Evolutionary conservation across 2,888 invertebrate species (phyloP).

Genomic region (Callyntrura guangdongensis): DNA sequence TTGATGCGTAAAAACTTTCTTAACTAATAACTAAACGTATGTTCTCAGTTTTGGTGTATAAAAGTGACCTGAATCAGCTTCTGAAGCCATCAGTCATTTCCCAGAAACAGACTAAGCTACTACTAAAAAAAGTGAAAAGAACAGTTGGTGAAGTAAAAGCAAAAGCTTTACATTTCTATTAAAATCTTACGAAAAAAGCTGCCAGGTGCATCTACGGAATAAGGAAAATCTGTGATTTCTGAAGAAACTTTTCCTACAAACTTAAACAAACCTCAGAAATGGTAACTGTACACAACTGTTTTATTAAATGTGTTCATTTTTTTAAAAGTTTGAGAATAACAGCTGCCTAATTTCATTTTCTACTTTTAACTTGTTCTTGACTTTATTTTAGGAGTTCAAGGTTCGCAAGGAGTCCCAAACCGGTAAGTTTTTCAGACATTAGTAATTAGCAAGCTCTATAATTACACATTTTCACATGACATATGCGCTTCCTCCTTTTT

Average conservation of each 20-base stretch:
- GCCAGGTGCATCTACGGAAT: no score
- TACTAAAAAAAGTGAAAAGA: constrained; percentile 36
- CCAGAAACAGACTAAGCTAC: constrained; percentile 50
- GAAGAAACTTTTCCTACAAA: constrained; percentile 7
- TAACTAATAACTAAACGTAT: not conserved
- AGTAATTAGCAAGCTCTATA: constrained; percentile 49
- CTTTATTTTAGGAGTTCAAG: constrained; percentile 80
- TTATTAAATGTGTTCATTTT: constrained; percentile 10
- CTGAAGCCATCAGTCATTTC: constrained; percentile 71
- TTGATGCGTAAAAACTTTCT: not conserved
- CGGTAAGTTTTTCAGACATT: constrained; percentile 69
- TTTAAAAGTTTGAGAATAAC: not conserved
- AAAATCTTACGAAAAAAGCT: constrained; percentile 3
- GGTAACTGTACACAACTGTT: constrained; percentile 2
- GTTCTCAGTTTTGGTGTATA: constrained; percentile 40
- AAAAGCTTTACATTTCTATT: not conserved
- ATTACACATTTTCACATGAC: constrained; percentile 33
- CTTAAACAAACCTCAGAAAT: not conserved
- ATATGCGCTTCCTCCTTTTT: constrained; percentile 29
- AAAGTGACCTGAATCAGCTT: constrained; percentile 50
- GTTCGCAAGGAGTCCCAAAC: constrained; percentile 80
- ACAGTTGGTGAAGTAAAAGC: not conserved
- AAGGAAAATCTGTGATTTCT: constrained; percentile 2
- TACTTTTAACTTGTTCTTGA: constrained; percentile 55
- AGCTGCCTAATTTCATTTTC: constrained; percentile 42